Conservation (phyloP, 2,888 invertebrate species). For the Lithosia quadra region DNA sequence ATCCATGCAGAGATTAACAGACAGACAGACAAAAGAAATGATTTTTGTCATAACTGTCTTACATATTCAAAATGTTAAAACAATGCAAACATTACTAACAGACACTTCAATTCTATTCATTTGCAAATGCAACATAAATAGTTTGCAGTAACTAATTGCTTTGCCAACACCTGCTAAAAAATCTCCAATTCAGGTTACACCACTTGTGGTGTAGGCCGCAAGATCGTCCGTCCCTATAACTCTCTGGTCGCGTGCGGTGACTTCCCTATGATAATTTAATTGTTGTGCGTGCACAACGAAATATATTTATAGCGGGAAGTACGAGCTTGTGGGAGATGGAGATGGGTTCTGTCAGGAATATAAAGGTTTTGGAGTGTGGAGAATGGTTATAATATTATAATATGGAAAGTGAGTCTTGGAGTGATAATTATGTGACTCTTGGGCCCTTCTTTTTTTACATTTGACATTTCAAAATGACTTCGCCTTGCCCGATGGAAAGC, state of each 20-base stretch:
- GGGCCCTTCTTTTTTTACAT: no score
- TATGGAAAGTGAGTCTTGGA: background rate
- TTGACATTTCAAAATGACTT: no score
- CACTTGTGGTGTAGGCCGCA: slow-evolving; percentile 31
- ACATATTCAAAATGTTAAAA: no score
- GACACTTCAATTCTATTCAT: no score
- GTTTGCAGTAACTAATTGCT: background rate
- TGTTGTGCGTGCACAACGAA: slow-evolving; percentile 79
- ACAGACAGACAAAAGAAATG: no score
- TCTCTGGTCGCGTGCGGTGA: slow-evolving; percentile 81
- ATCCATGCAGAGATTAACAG: no score
- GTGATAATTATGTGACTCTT: no score
- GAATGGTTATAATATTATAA: background rate
- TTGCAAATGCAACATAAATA: no score
- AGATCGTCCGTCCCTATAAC: slow-evolving; percentile 70
- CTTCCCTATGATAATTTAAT: slow-evolving; percentile 85
- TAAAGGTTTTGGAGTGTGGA: background rate
- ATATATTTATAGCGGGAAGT: slow-evolving; percentile 66
- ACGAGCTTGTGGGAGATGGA: slow-evolving; percentile 49
- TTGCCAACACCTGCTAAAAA: background rate
- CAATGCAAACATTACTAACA: no score
- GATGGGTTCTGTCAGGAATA: slow-evolving; percentile 34
- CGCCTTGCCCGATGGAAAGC: no score
- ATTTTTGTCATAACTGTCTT: no score
- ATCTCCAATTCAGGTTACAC: slow-evolving; percentile 40